phyloP scores from a whole-genome alignment of 2,113 vertebrate genomes.

The Anas platyrhynchos region DNA sequence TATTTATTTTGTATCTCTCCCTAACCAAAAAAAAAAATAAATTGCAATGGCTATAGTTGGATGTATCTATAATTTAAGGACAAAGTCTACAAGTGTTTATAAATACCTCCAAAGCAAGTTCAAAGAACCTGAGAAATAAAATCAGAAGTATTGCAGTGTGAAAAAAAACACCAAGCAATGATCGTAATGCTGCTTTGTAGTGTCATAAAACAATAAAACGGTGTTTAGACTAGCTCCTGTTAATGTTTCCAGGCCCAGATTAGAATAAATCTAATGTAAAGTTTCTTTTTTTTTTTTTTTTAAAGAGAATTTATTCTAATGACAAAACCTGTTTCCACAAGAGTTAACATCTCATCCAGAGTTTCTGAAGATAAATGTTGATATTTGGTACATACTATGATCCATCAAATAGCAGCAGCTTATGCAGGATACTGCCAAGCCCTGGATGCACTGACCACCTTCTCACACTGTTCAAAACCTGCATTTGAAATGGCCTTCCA shows the following conservation, averaged over 20 bases:
- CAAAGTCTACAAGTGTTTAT: background rate
- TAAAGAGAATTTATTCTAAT: background rate
- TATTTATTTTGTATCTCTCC: background rate
- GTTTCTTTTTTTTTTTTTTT: background rate
- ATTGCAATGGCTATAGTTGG: background rate
- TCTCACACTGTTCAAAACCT: background rate
- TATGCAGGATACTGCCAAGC: background rate
- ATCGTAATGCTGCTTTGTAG: background rate
- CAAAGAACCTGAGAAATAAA: background rate
- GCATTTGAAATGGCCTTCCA: background rate
- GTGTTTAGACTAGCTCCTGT: background rate
- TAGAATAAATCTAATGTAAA: background rate
- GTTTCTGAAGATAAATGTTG: background rate
- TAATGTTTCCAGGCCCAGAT: background rate
- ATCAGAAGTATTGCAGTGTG: background rate
- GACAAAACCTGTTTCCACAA: background rate
- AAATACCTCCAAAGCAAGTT: background rate
- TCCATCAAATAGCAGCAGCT: background rate
- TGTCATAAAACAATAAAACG: background rate
- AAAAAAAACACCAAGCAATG: background rate
- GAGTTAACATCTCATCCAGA: background rate
- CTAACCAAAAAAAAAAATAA: background rate
- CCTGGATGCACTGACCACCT: background rate
- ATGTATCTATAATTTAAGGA: background rate
- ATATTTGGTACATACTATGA: background rate